phyloP scores from a whole-genome alignment of 2,113 vertebrate genomes.

The Perognathus longimembris region DNA sequence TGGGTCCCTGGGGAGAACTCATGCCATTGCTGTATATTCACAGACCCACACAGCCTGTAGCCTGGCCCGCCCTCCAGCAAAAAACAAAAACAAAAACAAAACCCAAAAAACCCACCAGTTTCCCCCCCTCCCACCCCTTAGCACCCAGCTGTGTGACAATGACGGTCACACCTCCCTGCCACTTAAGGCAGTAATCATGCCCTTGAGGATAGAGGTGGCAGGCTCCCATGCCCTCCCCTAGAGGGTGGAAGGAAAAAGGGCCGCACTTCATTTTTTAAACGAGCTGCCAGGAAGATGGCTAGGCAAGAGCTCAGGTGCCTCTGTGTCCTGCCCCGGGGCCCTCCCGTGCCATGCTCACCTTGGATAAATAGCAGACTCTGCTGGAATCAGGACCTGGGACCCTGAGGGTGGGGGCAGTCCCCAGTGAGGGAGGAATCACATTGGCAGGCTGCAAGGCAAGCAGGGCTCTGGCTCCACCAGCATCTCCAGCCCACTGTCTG shows the following conservation, averaged over 20 bases:
- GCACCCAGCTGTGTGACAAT: neutral
- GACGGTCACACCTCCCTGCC: neutral
- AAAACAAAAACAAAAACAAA: too few relatives aligned
- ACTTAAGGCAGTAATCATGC: neutral
- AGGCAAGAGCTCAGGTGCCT: neutral
- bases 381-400: rapidly evolving
- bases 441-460: neutral
- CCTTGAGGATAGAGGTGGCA: rapidly evolving
- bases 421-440: neutral
- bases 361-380: neutral
- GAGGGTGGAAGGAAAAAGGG: neutral
- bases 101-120: neutral
- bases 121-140: too few relatives aligned
- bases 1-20: neutral
- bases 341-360: rapidly evolving
- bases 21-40: neutral
- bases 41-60: neutral
- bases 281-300: too few relatives aligned
- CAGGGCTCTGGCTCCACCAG: neutral
- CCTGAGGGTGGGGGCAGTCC: neutral
- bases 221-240: neutral
- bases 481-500: neutral
- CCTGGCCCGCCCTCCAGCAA: neutral
- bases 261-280: rapidly evolving
- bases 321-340: rapidly evolving